Evolutionary conservation across 1,140 invertebrate species (phyloP).

Genomic region (Prorops nasuta): DNA sequence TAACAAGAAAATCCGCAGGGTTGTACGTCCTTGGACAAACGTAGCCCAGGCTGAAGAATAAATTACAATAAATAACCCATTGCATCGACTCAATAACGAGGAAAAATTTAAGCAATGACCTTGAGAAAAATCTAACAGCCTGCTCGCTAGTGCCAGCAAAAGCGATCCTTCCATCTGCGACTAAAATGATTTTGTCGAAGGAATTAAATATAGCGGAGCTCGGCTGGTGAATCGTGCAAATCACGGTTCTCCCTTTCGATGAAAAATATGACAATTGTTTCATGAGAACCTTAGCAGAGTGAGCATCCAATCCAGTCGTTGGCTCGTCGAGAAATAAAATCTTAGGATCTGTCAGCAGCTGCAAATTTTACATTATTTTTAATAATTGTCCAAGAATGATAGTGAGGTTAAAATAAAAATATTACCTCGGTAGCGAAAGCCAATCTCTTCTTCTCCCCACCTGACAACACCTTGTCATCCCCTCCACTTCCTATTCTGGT

Average conservation of each 20-base stretch:
- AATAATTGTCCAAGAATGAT: not conserved
- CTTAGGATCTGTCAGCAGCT: slow-evolving; percentile 89
- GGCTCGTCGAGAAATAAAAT: slow-evolving; percentile 96
- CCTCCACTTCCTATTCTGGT: slow-evolving; percentile 75
- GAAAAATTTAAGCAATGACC: slow-evolving; percentile 42
- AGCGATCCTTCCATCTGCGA: slow-evolving; percentile 87
- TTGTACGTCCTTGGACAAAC: slow-evolving; percentile 81
- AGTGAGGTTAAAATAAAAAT: slow-evolving; percentile 10
- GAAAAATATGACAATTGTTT: slow-evolving; percentile 68
- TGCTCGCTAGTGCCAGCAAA: slow-evolving; percentile 76
- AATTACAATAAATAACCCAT: slow-evolving; percentile 10
- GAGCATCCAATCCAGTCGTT: slow-evolving; percentile 90
- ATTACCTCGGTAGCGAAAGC: slow-evolving; percentile 88
- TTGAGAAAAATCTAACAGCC: slow-evolving; percentile 78
- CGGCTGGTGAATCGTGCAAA: slow-evolving; percentile 97
- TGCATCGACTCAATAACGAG: slow-evolving; percentile 4
- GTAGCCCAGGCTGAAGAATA: slow-evolving; percentile 67
- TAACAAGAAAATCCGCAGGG: slow-evolving; percentile 90
- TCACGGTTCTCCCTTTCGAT: slow-evolving; percentile 74
- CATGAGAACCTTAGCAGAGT: slow-evolving; percentile 87
- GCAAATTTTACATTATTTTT: slow-evolving; percentile 15
- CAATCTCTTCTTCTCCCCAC: slow-evolving; percentile 90
- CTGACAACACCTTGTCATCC: slow-evolving; percentile 80
- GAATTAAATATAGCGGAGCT: slow-evolving; percentile 88
- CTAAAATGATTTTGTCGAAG: slow-evolving; percentile 82